Percentiles rank a stretch among this genome's conserved stretches.
Conservation (phyloP, 2,888 invertebrate genomes). For the Tortrix viridana region DNA sequence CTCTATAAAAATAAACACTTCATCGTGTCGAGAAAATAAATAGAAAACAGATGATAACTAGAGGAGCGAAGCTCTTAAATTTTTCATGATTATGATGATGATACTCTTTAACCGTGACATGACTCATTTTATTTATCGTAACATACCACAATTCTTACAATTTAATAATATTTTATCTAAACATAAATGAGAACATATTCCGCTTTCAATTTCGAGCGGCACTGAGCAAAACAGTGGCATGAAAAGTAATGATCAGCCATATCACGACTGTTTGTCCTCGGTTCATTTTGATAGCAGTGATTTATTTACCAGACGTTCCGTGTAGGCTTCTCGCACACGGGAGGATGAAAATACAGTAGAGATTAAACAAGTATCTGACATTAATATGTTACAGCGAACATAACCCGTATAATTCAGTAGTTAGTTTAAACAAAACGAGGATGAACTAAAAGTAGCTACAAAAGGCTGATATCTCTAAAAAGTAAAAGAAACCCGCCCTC, state of each 20-base stretch:
- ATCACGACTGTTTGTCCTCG: slow-evolving; percentile 22
- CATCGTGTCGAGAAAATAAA: no score
- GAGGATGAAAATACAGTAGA: not conserved
- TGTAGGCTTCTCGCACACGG: slow-evolving; percentile 1
- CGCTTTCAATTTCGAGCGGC: slow-evolving; percentile 15
- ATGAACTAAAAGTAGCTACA: no score
- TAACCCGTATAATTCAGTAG: not conserved
- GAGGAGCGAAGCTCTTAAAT: no score
- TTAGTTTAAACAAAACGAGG: no score
- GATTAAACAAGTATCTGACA: not conserved
- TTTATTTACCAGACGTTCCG: slow-evolving; percentile 10
- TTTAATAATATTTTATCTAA: not conserved
- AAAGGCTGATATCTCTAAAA: no score
- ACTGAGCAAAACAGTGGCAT: slow-evolving; percentile 17
- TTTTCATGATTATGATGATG: no score
- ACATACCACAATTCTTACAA: no score
- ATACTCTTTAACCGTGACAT: no score
- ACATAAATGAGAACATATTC: not conserved
- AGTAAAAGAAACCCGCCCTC: no score
- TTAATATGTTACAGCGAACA: not conserved
- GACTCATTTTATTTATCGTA: no score
- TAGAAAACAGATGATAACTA: no score
- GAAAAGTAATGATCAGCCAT: slow-evolving; percentile 26
- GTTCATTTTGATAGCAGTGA: slow-evolving; percentile 22
- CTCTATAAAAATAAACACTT: no score